Conservation (phyloP, 2,113 vertebrate species). For the Pardalotus punctatus region DNA sequence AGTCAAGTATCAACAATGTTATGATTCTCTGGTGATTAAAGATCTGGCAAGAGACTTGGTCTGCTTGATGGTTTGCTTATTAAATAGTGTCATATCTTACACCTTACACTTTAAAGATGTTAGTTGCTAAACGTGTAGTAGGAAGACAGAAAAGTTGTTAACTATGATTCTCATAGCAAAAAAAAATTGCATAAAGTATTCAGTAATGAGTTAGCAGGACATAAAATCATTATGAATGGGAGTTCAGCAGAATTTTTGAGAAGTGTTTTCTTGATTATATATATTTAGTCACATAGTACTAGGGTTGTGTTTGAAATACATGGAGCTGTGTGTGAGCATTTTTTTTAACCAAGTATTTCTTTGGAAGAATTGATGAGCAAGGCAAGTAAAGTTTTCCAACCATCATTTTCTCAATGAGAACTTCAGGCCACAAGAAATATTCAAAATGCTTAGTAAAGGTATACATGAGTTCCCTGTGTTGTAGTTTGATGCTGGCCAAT, state of each 20-base stretch:
- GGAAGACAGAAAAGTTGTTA: background rate
- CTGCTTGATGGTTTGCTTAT: background rate
- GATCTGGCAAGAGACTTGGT: background rate
- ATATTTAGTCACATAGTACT: background rate
- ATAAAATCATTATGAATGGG: background rate
- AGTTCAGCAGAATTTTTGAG: background rate
- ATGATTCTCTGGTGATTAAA: background rate
- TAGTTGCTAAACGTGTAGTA: background rate
- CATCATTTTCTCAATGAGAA: background rate
- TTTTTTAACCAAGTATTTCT: background rate
- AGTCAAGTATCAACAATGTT: background rate
- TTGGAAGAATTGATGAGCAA: background rate
- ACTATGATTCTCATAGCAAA: background rate
- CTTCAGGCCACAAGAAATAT: background rate
- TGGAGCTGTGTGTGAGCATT: background rate
- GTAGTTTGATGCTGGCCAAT: no score
- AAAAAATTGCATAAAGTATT: background rate
- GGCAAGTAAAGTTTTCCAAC: background rate
- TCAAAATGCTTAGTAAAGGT: background rate
- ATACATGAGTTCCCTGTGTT: background rate
- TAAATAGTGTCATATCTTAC: background rate
- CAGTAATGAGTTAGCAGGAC: background rate
- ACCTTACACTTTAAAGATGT: background rate
- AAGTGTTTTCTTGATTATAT: background rate
- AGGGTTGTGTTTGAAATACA: background rate